Conservation (phyloP, 2,113 vertebrate species). For the Spilogale gracilis region DNA sequence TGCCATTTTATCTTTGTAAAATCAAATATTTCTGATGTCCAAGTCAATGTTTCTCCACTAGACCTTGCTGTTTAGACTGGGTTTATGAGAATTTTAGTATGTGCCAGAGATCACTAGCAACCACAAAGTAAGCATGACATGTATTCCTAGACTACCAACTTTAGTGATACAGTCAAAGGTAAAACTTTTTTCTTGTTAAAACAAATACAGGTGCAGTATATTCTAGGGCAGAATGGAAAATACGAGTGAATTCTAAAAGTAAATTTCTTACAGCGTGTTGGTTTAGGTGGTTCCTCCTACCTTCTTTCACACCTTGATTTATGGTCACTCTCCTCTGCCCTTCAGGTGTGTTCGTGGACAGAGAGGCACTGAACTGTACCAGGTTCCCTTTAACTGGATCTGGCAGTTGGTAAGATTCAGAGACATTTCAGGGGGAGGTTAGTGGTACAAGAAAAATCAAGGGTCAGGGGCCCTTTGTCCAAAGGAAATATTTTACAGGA, state of each 20-base stretch:
- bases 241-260: conserved; percentile 35
- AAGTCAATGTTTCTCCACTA: neutral
- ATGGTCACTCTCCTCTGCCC: conserved; percentile 28
- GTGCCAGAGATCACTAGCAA: neutral
- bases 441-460: conserved; percentile 48
- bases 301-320: neutral
- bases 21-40: conserved; percentile 33
- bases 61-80: neutral
- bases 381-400: conserved; percentile 34
- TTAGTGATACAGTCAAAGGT: neutral
- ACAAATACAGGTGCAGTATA: conserved; percentile 14
- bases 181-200: conserved; percentile 37
- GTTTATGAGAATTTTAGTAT: neutral
- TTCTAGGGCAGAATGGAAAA: conserved; percentile 38
- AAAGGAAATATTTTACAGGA: conserved; percentile 14
- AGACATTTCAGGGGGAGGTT: conserved; percentile 48
- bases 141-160: conserved; percentile 1
- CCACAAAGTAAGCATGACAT: neutral
- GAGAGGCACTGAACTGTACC: neutral
- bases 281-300: neutral
- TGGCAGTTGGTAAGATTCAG: conserved; percentile 20
- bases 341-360: conserved; percentile 32
- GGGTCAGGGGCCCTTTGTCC: neutral
- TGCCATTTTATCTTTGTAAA: conserved; percentile 43
- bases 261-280: neutral